Percentiles rank a stretch among this genome's conserved stretches.
phyloP scores from a whole-genome alignment of 2,888 invertebrate genomes.

The Caenorhabditis sp. region DNA sequence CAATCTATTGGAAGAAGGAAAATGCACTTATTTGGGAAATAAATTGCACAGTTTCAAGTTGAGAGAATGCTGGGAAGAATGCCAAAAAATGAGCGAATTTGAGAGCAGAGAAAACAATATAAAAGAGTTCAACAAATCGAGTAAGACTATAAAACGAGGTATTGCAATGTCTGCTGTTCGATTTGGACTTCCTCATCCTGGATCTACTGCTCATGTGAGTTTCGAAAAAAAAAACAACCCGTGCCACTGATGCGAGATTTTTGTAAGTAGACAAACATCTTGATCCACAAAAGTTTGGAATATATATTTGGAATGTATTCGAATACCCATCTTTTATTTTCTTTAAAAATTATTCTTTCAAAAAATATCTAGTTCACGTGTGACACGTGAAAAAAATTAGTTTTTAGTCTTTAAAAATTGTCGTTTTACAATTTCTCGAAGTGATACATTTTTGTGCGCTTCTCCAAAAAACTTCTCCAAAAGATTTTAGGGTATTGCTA shows the following conservation, averaged over 20 bases:
- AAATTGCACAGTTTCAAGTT: conserved; percentile 32
- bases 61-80: conserved; percentile 82
- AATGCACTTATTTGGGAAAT: conserved; percentile 7
- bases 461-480: background rate
- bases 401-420: too few relatives aligned
- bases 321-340: too few relatives aligned
- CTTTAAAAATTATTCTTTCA: too few relatives aligned
- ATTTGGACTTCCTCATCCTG: conserved; percentile 79
- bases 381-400: too few relatives aligned
- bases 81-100: conserved; percentile 78
- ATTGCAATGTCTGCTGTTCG: conserved; percentile 83
- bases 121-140: conserved; percentile 79
- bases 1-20: conserved; percentile 21
- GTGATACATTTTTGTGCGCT: background rate
- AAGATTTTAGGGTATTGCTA: conserved; percentile 78
- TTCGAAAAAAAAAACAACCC: too few relatives aligned
- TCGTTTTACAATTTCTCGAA: conserved; percentile 3
- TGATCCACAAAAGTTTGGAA: too few relatives aligned
- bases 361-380: too few relatives aligned
- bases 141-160: conserved; percentile 80
- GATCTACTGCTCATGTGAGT: conserved; percentile 70
- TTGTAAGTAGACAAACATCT: too few relatives aligned
- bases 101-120: conserved; percentile 76
- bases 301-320: too few relatives aligned
- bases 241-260: too few relatives aligned